Evolutionary conservation across 23 tunicate species (phyloP).

Genomic region (Phallusia fumigata): DNA sequence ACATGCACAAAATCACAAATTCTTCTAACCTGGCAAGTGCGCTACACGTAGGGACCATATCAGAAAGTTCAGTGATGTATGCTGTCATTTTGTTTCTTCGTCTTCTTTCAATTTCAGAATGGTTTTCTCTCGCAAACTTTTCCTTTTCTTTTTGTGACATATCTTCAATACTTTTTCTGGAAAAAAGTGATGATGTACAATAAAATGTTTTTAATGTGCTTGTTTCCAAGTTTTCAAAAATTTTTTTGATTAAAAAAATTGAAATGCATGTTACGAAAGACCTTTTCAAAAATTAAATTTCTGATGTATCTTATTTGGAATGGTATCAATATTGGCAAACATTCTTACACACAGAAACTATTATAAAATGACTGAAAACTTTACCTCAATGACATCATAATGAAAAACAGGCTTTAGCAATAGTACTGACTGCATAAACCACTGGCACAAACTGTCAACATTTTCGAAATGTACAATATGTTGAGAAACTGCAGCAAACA

Average conservation of each 20-base stretch:
- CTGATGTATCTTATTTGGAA: too few species aligned
- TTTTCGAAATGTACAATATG: neutral
- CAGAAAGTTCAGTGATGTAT: slow-evolving; percentile 90
- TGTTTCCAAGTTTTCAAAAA: too few species aligned
- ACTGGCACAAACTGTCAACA: neutral
- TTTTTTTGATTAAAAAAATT: too few species aligned
- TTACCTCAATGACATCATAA: slow-evolving; percentile 7
- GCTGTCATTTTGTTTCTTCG: slow-evolving; percentile 96
- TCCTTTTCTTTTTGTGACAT: slow-evolving; percentile 95
- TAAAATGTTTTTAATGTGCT: too few species aligned
- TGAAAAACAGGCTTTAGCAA: neutral
- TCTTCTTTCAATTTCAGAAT: slow-evolving; percentile 88
- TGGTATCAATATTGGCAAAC: too few species aligned
- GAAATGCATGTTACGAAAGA: too few species aligned
- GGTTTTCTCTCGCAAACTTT: slow-evolving; percentile 93
- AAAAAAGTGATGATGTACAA: neutral
- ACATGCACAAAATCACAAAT: too few species aligned
- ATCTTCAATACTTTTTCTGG: slow-evolving; percentile 67
- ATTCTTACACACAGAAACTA: too few species aligned
- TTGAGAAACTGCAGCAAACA: neutral
- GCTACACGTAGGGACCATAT: slow-evolving; percentile 96
- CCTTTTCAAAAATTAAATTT: too few species aligned
- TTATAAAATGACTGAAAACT: too few species aligned
- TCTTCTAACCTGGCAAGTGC: slow-evolving; percentile 77
- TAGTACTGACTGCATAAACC: neutral